phyloP scores from a whole-genome alignment of 2,113 vertebrate genomes.

The Baryphthengus martii region DNA sequence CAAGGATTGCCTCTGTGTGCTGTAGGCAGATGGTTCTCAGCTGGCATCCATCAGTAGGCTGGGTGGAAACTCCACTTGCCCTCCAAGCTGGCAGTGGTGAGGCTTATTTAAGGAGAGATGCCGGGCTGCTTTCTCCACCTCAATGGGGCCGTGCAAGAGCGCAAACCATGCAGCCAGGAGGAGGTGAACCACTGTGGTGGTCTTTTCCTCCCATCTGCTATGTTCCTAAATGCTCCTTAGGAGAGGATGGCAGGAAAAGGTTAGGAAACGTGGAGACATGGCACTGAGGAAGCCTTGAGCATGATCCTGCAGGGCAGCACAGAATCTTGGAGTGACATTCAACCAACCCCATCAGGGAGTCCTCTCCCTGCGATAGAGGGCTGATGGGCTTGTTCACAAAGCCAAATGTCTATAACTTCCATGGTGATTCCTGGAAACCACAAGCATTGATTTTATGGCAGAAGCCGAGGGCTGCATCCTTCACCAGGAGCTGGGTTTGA shows the following conservation, averaged over 20 bases:
- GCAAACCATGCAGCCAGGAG: not conserved
- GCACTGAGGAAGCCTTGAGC: not conserved
- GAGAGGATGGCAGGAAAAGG: not conserved
- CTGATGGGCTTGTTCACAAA: not conserved
- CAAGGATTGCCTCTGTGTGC: not conserved
- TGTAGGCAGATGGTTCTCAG: not conserved
- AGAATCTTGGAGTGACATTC: not conserved
- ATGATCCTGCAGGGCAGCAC: not conserved
- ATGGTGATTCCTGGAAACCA: not conserved
- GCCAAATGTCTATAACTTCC: not conserved
- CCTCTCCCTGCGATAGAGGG: not conserved
- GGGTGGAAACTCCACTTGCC: not conserved
- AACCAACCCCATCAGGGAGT: not conserved
- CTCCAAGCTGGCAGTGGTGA: rapidly evolving
- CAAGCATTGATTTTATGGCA: rapidly evolving
- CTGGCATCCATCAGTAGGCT: not conserved
- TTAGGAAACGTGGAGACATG: not conserved
- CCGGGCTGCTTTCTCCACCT: not conserved
- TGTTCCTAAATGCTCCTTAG: not conserved
- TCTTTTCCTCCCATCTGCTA: not conserved
- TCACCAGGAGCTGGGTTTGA: not conserved
- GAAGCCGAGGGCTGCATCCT: rapidly evolving
- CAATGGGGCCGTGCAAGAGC: not conserved
- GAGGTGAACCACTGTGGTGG: not conserved
- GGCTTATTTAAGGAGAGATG: not conserved